Evolutionary conservation across 2,797 vertebrate species (phyloP).

Genomic region (Halcyon chelicuti): DNA sequence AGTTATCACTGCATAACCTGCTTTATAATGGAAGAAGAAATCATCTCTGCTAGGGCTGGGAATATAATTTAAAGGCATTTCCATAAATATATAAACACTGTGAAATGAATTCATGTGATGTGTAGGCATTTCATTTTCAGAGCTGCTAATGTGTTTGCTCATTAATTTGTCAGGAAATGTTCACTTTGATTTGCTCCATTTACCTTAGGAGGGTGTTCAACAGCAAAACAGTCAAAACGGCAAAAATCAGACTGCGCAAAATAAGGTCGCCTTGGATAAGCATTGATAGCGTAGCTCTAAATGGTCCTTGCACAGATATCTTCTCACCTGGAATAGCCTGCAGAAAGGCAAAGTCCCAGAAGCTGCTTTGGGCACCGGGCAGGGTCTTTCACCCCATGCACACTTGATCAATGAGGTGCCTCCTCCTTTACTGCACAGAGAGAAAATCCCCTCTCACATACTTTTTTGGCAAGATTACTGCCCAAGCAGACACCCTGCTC

Average conservation of each 20-base stretch:
- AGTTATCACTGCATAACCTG: constrained; percentile 60
- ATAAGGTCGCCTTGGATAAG: neutral
- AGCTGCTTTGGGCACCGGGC: neutral
- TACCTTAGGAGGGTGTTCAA: constrained; percentile 15
- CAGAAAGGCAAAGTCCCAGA: neutral
- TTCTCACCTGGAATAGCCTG: neutral
- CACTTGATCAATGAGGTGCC: rapidly evolving
- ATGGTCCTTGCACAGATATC: neutral
- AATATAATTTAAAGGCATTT: constrained; percentile 37
- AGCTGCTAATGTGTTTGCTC: constrained; percentile 27
- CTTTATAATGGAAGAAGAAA: constrained; percentile 46
- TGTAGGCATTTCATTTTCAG: constrained; percentile 19
- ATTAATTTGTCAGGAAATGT: constrained; percentile 47
- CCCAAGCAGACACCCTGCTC: neutral
- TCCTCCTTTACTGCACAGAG: neutral
- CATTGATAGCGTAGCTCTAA: neutral
- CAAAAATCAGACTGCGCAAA: neutral
- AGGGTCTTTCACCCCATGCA: neutral
- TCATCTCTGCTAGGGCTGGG: constrained; percentile 8
- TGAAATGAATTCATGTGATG: constrained; percentile 35
- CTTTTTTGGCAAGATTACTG: neutral
- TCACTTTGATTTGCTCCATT: constrained; percentile 50
- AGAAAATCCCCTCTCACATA: neutral
- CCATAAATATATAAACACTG: constrained; percentile 62
- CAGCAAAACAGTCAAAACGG: neutral